Conservation (phyloP, 2,797 vertebrate species). For the Silurus lanzhouensis region DNA sequence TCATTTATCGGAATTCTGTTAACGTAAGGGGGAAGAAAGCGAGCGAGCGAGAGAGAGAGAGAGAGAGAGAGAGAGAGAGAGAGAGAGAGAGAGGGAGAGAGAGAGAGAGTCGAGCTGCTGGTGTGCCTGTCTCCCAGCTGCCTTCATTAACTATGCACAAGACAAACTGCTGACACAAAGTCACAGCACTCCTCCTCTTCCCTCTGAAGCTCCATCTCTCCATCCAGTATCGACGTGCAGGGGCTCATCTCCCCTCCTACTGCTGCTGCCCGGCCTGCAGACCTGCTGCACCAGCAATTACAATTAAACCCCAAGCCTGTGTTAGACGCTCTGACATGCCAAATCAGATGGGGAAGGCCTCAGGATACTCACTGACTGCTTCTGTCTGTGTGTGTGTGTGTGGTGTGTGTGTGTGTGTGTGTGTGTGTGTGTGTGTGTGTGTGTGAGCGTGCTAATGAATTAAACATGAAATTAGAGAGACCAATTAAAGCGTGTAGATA, state of each 20-base stretch:
- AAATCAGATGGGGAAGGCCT: conserved; percentile 65
- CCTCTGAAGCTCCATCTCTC: conserved; percentile 48
- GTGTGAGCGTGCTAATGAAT: conserved; percentile 51
- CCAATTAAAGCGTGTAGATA: conserved; percentile 60
- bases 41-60: conserved; percentile 48
- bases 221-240: conserved; percentile 65
- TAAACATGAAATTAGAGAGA: conserved; percentile 65
- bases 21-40: conserved; percentile 70
- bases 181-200: conserved; percentile 68
- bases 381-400: conserved; percentile 43
- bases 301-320: conserved; percentile 75
- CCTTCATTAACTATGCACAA: conserved; percentile 89
- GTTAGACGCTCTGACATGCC: conserved; percentile 71
- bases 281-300: conserved; percentile 76
- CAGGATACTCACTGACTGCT: conserved; percentile 53
- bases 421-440: conserved; percentile 53
- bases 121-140: conserved; percentile 58
- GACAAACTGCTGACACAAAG: conserved; percentile 89
- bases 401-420: conserved; percentile 49
- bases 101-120: conserved; percentile 58
- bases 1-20: conserved; percentile 83
- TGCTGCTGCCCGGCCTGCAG: conserved; percentile 60
- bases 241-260: conserved; percentile 39
- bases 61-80: conserved; percentile 53
- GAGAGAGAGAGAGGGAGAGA: conserved; percentile 58